Conservation (phyloP, 1,140 invertebrate species). For the Magallana angulata region DNA sequence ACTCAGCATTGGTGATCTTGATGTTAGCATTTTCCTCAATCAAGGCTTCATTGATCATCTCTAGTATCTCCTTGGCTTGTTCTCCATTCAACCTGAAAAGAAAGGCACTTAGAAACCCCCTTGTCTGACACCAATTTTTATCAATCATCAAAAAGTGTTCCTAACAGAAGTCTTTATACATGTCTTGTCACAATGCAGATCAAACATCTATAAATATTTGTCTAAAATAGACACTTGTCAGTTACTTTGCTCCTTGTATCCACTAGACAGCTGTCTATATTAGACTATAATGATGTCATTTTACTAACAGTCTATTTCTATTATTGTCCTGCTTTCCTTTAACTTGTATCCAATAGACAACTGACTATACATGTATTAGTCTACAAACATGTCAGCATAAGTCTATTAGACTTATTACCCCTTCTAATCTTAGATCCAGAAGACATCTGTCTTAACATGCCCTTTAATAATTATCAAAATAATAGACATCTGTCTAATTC, state of each 20-base stretch:
- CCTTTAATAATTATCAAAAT: too few relatives aligned
- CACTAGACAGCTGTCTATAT: background rate
- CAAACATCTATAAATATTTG: too few relatives aligned
- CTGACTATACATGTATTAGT: background rate
- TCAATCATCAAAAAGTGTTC: background rate
- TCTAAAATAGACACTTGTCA: too few relatives aligned
- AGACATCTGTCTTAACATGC: too few relatives aligned
- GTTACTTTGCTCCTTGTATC: background rate
- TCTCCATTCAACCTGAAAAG: background rate
- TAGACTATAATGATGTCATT: background rate
- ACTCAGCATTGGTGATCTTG: background rate
- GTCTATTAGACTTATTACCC: too few relatives aligned
- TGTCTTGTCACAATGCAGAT: too few relatives aligned
- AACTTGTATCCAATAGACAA: background rate
- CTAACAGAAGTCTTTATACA: too few relatives aligned
- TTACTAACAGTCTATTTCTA: background rate
- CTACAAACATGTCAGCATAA: too few relatives aligned
- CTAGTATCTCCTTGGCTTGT: background rate
- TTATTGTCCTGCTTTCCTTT: too few relatives aligned
- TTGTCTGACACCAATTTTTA: too few relatives aligned
- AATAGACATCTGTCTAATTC: too few relatives aligned
- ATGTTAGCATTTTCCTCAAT: background rate
- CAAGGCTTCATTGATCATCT: background rate
- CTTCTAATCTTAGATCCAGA: too few relatives aligned
- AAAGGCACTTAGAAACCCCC: background rate